phyloP scores from a whole-genome alignment of 1,140 invertebrate genomes.

The Microvelia longipes region DNA sequence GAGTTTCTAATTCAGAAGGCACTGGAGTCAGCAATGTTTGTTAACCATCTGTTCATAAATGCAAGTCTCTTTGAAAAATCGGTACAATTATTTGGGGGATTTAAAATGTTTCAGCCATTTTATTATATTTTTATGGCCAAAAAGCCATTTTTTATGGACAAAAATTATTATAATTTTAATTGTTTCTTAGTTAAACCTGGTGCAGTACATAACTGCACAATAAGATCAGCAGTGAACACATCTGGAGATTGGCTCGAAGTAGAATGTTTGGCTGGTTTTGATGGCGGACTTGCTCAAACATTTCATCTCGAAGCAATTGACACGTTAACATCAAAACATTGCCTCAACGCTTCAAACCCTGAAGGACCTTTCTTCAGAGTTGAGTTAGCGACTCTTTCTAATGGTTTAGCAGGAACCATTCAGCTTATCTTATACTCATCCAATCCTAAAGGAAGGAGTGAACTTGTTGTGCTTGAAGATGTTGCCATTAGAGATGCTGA shows the following conservation, averaged over 20 bases:
- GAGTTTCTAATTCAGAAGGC: too few species aligned
- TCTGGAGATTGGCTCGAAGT: slow-evolving; percentile 52
- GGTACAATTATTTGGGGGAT: too few species aligned
- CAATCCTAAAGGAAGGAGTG: slow-evolving; percentile 74
- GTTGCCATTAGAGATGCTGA: slow-evolving; percentile 74
- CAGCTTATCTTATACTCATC: slow-evolving; percentile 65
- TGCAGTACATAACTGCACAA: slow-evolving; percentile 65
- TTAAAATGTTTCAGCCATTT: too few species aligned
- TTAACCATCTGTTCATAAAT: too few species aligned
- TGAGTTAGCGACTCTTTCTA: slow-evolving; percentile 44
- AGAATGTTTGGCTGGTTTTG: slow-evolving; percentile 56
- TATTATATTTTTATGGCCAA: too few species aligned
- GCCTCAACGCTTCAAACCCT: slow-evolving; percentile 43
- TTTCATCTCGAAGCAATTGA: slow-evolving; percentile 69
- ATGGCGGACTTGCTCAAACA: slow-evolving; percentile 66
- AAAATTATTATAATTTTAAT: too few species aligned
- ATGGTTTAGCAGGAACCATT: slow-evolving; percentile 43
- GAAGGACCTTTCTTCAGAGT: slow-evolving; percentile 51
- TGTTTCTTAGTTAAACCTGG: slow-evolving; percentile 63
- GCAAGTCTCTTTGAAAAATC: too few species aligned
- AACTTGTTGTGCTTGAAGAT: slow-evolving; percentile 61
- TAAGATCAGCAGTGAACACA: slow-evolving; percentile 49
- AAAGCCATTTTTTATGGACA: too few species aligned
- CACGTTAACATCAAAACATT: slow-evolving; percentile 46
- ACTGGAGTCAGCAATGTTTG: too few species aligned